These are phyloP conservation scores for Myotis pilosus DNA, from an alignment of 2,797 vertebrate genomes.

Conservation along the genomic window DNA sequence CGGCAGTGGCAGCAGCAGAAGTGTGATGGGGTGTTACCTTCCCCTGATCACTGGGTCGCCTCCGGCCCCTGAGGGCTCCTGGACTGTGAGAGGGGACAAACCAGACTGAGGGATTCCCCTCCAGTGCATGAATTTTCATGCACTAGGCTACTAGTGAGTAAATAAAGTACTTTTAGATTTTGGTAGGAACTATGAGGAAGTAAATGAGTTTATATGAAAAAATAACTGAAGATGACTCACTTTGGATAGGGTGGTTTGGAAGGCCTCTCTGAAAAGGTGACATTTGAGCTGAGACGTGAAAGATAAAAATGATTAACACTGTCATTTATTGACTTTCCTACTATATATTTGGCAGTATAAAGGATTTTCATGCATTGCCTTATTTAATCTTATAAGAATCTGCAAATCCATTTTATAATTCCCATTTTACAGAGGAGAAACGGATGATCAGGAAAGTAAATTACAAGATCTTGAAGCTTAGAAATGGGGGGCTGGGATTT, in stretches of 20 bases:
- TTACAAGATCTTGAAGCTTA: neutral
- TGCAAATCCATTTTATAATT: neutral
- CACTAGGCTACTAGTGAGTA: neutral
- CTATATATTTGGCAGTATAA: neutral
- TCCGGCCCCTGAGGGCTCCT: too few relatives aligned
- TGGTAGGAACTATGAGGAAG: neutral
- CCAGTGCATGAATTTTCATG: too few relatives aligned
- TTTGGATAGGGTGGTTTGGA: neutral
- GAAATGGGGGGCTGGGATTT: slow-evolving; percentile 10
- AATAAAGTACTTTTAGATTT: slow-evolving; percentile 43
- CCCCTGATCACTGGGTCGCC: too few relatives aligned
- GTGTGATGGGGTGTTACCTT: too few relatives aligned
- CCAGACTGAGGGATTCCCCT: too few relatives aligned
- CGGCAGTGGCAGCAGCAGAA: too few relatives aligned
- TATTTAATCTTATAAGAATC: neutral
- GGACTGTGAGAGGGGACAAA: too few relatives aligned
- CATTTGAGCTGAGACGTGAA: neutral
- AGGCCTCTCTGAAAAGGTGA: neutral
- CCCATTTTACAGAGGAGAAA: neutral
- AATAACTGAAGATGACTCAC: neutral
- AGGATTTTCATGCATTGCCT: slow-evolving; percentile 9
- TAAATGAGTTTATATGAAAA: neutral
- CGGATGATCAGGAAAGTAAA: neutral
- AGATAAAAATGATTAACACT: neutral
- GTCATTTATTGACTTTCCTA: slow-evolving; percentile 23